A percentile compares a stretch with the other conserved stretches of the same genome.
Evolutionary conservation across 2,113 vertebrate species (phyloP).

Genomic region (Odobenus rosmarus): DNA sequence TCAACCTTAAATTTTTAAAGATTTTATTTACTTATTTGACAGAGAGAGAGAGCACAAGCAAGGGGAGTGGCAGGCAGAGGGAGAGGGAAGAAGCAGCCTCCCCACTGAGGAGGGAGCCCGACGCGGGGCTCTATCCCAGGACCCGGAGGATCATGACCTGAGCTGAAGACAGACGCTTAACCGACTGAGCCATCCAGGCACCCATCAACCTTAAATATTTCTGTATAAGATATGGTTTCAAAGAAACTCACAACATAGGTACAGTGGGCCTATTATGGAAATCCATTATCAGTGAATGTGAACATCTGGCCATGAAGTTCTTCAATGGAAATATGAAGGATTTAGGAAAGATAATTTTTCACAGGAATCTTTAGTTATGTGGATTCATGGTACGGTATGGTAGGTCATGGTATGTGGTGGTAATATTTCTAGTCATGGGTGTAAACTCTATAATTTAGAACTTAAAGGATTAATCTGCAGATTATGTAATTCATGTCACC

Average conservation of each 20-base stretch:
- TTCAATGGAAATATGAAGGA: neutral
- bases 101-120: neutral
- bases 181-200: neutral
- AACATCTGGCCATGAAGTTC: neutral
- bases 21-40: neutral
- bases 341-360: constrained; percentile 22
- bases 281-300: neutral
- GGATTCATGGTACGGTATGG: neutral
- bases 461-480: constrained; percentile 25
- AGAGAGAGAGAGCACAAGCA: neutral
- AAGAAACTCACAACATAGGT: neutral
- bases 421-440: neutral
- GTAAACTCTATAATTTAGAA: neutral
- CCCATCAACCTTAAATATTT: neutral
- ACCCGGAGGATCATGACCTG: neutral
- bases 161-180: neutral
- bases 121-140: neutral
- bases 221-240: neutral
- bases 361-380: neutral
- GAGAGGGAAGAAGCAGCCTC: neutral
- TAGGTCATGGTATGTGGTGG: neutral
- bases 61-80: neutral
- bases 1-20: neutral
- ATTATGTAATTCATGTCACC: constrained; percentile 5
- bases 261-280: neutral